Conservation (phyloP, 2,113 vertebrate species). For the Alosa alosa region DNA sequence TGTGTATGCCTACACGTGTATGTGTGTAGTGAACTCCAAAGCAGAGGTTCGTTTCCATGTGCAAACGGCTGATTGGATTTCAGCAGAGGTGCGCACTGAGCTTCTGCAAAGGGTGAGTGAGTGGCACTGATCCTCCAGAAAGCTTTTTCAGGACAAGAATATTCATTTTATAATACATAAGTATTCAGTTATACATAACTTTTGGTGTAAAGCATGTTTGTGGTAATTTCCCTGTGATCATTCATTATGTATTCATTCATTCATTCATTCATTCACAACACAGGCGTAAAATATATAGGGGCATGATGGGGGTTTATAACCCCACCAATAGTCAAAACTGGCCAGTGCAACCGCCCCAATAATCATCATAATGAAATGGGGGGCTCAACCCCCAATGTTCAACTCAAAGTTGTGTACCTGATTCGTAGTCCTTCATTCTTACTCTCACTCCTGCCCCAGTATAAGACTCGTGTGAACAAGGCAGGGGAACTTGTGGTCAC, state of each 20-base stretch:
- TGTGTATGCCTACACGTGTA: neutral
- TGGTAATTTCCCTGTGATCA: neutral
- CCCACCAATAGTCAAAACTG: no score
- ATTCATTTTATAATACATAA: neutral
- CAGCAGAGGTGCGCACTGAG: constrained; percentile 75
- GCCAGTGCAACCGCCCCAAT: no score
- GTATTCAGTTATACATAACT: no score
- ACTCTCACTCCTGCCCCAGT: constrained; percentile 59
- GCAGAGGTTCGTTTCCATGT: constrained; percentile 91
- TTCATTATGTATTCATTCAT: no score
- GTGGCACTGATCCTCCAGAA: neutral
- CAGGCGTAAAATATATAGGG: no score
- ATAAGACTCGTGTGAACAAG: constrained; percentile 85
- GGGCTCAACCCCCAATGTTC: neutral
- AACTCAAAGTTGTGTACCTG: neutral
- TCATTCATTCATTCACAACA: neutral
- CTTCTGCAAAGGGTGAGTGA: constrained; percentile 76
- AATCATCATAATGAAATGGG: no score
- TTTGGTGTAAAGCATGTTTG: neutral
- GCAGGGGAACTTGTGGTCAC: constrained; percentile 85
- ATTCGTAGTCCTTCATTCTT: neutral
- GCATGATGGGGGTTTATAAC: no score
- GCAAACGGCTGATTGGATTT: constrained; percentile 87
- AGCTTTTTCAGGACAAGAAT: no score
- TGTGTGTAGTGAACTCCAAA: constrained; percentile 83